These are phyloP conservation scores for Seriola dumerili DNA, from an alignment of 2,113 vertebrate species.

Conservation along the genomic window DNA sequence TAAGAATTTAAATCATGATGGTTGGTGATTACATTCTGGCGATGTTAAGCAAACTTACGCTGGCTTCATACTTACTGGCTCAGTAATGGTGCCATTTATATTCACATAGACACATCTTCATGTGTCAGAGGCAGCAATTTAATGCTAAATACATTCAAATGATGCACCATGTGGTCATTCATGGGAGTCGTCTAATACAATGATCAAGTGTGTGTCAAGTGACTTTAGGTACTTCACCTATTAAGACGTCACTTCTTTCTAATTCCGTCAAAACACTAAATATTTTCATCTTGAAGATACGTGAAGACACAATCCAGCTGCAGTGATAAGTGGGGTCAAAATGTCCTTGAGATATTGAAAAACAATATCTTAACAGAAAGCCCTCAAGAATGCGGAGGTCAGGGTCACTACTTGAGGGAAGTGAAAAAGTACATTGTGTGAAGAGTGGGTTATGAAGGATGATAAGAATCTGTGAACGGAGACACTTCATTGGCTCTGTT, in stretches of 20 bases:
- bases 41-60: neutral
- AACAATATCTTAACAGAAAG: neutral
- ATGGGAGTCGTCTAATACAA: neutral
- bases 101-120: neutral
- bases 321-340: neutral
- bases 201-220: neutral
- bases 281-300: neutral
- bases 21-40: neutral
- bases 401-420: neutral
- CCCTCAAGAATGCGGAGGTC: neutral
- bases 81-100: neutral
- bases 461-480: no score
- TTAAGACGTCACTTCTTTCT: neutral
- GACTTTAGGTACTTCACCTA: no score
- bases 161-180: fast-evolving
- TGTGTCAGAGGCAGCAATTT: neutral
- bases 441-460: no score
- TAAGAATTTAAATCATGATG: neutral
- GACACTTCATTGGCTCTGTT: no score
- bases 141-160: neutral
- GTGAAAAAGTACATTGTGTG: no score
- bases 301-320: neutral
- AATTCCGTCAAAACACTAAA: neutral
- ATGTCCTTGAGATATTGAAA: neutral
- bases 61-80: neutral